These are phyloP conservation scores for Drosophila pachea DNA, from an alignment of 1,140 invertebrate genomes.

Conservation along the genomic window DNA sequence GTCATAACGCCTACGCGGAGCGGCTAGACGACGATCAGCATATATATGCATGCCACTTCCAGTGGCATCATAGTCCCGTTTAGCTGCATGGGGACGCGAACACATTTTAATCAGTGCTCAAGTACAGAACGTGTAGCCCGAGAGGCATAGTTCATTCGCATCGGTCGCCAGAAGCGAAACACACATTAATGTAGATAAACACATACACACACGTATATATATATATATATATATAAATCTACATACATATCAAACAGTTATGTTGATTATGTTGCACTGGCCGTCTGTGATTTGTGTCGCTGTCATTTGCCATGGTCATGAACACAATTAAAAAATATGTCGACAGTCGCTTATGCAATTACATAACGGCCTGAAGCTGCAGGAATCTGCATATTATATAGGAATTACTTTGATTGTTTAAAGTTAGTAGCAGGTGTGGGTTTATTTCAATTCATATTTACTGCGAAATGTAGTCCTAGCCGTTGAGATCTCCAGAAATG, in stretches of 20 bases:
- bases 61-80: constrained; percentile 32
- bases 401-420: no score
- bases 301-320: constrained; percentile 61
- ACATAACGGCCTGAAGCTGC: no score
- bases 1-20: constrained; percentile 69
- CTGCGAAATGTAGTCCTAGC: no score
- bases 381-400: not conserved
- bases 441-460: no score
- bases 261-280: constrained; percentile 57
- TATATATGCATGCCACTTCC: constrained; percentile 28
- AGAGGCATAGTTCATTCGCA: constrained; percentile 47
- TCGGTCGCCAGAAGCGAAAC: no score
- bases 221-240: constrained; percentile 10
- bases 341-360: constrained; percentile 39
- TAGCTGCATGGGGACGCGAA: constrained; percentile 25
- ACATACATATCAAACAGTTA: constrained; percentile 37
- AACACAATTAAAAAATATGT: constrained; percentile 60
- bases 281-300: constrained; percentile 45
- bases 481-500: no score
- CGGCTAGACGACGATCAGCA: constrained; percentile 34
- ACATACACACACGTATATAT: constrained; percentile 18
- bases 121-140: constrained; percentile 56
- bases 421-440: no score
- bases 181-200: constrained; percentile 18
- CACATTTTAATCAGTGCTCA: constrained; percentile 75